These are phyloP conservation scores for Digitonthophagus gazella DNA, from an alignment of 2,888 invertebrate species.

Conservation along the genomic window DNA sequence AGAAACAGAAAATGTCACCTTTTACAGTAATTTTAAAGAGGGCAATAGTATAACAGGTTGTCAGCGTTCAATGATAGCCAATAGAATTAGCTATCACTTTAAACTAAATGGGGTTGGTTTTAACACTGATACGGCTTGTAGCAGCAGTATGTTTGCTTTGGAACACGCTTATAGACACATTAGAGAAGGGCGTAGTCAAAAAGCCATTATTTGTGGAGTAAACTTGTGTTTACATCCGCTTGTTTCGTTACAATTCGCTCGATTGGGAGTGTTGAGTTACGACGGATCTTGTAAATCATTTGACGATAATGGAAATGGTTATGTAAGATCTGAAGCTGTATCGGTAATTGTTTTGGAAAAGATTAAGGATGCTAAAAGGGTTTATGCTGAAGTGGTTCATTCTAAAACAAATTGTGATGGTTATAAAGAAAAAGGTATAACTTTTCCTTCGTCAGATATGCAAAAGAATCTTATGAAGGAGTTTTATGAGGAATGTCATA, in stretches of 20 bases:
- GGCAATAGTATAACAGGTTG: too few species aligned
- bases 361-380: constrained; percentile 52
- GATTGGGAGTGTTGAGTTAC: constrained; percentile 75
- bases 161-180: constrained; percentile 79
- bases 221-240: constrained; percentile 81
- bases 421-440: constrained; percentile 48
- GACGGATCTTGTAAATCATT: constrained; percentile 91
- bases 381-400: constrained; percentile 56
- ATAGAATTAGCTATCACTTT: too few species aligned
- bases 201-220: too few species aligned
- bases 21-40: too few species aligned
- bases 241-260: constrained; percentile 84
- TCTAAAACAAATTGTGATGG: too few species aligned
- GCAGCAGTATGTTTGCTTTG: constrained; percentile 86
- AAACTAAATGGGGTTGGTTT: constrained; percentile 88
- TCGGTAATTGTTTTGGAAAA: constrained; percentile 72
- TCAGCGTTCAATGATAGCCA: constrained; percentile 85
- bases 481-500: too few species aligned
- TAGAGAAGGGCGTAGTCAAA: constrained; percentile 78
- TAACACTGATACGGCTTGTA: constrained; percentile 90
- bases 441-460: constrained; percentile 51
- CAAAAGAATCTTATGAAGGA: constrained; percentile 66
- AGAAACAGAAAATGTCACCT: constrained; percentile 74
- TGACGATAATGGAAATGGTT: constrained; percentile 75
- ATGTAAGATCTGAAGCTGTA: too few species aligned